Conservation (phyloP, 2,797 vertebrate species). For the Cyclura pinguis region DNA sequence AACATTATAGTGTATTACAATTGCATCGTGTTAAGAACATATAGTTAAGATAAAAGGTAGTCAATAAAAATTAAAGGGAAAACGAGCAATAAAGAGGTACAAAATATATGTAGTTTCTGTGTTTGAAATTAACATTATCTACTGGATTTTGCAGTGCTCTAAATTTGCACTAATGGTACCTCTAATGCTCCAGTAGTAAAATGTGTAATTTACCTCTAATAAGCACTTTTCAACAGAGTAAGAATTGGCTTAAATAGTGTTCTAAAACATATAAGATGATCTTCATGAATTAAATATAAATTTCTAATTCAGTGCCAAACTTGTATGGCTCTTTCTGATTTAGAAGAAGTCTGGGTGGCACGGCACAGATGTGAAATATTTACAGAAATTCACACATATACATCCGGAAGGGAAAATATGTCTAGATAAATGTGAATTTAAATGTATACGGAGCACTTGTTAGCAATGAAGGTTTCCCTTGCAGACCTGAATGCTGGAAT, state of each 20-base stretch:
- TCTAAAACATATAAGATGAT: constrained; percentile 76
- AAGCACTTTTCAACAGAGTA: constrained; percentile 73
- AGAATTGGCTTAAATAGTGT: constrained; percentile 73
- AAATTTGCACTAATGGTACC: constrained; percentile 78
- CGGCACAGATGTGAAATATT: neutral
- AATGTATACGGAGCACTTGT: constrained; percentile 35
- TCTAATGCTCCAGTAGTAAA: constrained; percentile 76
- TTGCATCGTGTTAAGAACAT: constrained; percentile 77
- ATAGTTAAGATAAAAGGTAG: constrained; percentile 82
- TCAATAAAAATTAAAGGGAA: constrained; percentile 82
- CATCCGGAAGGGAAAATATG: constrained; percentile 15
- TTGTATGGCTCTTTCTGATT: constrained; percentile 65
- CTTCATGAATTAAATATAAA: constrained; percentile 78
- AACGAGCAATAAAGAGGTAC: constrained; percentile 78
- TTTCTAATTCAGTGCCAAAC: constrained; percentile 66
- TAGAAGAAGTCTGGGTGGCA: constrained; percentile 48
- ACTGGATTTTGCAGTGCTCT: constrained; percentile 76
- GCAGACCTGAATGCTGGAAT: constrained; percentile 37
- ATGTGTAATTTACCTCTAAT: constrained; percentile 79
- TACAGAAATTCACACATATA: constrained; percentile 22
- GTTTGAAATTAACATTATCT: constrained; percentile 83
- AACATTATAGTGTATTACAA: constrained; percentile 78
- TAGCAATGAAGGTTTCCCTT: constrained; percentile 37
- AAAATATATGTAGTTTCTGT: constrained; percentile 80
- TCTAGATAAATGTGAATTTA: constrained; percentile 29